phyloP scores from a whole-genome alignment of 1,140 invertebrate genomes.

The Asobara japonica region DNA sequence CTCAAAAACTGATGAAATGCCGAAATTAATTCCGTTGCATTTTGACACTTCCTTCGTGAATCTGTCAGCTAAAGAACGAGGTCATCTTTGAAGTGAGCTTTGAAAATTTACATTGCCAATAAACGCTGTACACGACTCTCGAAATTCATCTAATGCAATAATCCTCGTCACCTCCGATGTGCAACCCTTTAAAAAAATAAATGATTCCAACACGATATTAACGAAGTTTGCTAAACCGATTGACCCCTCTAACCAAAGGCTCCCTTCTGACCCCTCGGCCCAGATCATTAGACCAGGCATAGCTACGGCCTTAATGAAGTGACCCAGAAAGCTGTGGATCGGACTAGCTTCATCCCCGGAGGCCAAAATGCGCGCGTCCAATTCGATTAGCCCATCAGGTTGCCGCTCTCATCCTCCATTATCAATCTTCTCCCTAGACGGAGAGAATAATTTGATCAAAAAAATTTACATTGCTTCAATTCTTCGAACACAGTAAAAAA shows the following conservation, averaged over 20 bases:
- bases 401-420: slow-evolving; percentile 7
- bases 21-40: too few species aligned
- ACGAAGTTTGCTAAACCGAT: slow-evolving; percentile 40
- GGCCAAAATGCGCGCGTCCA: slow-evolving; percentile 12
- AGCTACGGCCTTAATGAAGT: slow-evolving; percentile 36
- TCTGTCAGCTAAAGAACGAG: too few species aligned
- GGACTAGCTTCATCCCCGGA: slow-evolving; percentile 14
- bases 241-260: slow-evolving; percentile 27
- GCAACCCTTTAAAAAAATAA: background rate
- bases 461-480: too few species aligned
- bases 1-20: too few species aligned
- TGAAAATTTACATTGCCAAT: too few species aligned
- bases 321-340: slow-evolving; percentile 37
- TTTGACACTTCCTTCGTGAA: too few species aligned
- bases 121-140: too few species aligned
- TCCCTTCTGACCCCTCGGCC: background rate
- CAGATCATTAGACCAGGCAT: slow-evolving; percentile 26
- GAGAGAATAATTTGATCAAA: too few species aligned
- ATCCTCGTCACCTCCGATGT: background rate
- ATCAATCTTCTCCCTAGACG: background rate
- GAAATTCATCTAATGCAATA: background rate
- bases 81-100: too few species aligned
- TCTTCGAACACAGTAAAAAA: too few species aligned
- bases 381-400: slow-evolving; percentile 23
- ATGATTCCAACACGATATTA: slow-evolving; percentile 22